phyloP scores from a whole-genome alignment of 2,888 invertebrate genomes.

The Lasioglossum figueresi region DNA sequence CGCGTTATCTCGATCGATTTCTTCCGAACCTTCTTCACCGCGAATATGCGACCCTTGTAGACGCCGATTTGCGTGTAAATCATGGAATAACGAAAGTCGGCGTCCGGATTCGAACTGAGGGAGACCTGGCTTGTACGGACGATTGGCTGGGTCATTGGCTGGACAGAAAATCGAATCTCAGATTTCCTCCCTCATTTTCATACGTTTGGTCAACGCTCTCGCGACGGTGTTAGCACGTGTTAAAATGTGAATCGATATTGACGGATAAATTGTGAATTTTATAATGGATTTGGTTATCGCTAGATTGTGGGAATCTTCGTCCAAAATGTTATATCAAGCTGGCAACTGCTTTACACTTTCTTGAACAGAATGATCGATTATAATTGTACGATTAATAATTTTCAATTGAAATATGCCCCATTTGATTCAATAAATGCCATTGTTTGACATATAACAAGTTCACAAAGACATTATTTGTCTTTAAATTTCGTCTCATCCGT shows the following conservation, averaged over 20 bases:
- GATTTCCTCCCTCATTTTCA: not conserved
- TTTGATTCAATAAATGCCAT: too few relatives aligned
- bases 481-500: not conserved
- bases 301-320: not conserved
- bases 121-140: constrained; percentile 95
- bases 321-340: not conserved
- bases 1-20: constrained; percentile 95
- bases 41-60: constrained; percentile 94
- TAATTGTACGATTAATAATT: too few relatives aligned
- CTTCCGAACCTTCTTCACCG: constrained; percentile 93
- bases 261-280: not conserved
- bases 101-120: constrained; percentile 95
- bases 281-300: too few relatives aligned
- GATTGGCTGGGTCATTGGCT: constrained; percentile 76
- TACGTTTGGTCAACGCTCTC: not conserved
- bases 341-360: not conserved
- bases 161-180: constrained; percentile 16
- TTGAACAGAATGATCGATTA: too few relatives aligned
- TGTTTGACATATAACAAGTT: too few relatives aligned
- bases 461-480: too few relatives aligned
- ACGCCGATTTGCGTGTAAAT: constrained; percentile 96
- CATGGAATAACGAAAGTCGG: constrained; percentile 95
- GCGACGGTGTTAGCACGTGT: not conserved
- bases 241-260: not conserved
- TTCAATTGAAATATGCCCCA: too few relatives aligned